These are phyloP conservation scores for Excalfactoria chinensis DNA, from an alignment of 2,113 vertebrate species.

Conservation along the genomic window DNA sequence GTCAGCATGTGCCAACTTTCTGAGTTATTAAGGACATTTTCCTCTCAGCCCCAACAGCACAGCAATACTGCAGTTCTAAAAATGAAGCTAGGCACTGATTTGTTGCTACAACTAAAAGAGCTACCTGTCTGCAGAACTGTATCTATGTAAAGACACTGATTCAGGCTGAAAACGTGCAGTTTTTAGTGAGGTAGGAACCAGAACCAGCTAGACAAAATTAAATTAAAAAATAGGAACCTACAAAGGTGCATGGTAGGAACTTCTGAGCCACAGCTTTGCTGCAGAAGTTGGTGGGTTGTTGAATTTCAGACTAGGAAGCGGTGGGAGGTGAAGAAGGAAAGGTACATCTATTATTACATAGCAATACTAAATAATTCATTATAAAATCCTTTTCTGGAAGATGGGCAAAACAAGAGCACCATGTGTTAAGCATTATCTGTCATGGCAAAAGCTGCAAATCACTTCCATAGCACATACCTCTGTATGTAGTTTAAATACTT, in stretches of 20 bases:
- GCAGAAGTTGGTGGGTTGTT: neutral
- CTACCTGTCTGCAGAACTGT: neutral
- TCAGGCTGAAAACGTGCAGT: neutral
- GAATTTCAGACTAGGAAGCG: neutral
- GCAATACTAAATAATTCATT: neutral
- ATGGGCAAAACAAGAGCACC: neutral
- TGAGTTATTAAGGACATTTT: neutral
- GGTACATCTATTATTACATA: neutral
- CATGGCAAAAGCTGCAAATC: neutral
- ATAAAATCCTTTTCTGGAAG: neutral
- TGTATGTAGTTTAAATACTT: neutral
- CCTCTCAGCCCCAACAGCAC: neutral
- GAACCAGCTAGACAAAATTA: neutral
- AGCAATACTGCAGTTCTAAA: neutral
- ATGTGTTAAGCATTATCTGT: neutral
- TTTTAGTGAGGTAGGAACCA: neutral
- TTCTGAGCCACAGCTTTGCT: neutral
- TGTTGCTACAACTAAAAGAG: neutral
- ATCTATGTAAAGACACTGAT: neutral
- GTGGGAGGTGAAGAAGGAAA: neutral
- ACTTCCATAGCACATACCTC: neutral
- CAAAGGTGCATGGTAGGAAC: neutral
- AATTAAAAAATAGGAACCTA: neutral
- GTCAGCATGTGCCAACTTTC: neutral
- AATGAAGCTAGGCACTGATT: neutral